A percentile compares a stretch with the other conserved stretches of the same genome.
phyloP scores from a whole-genome alignment of 2,888 invertebrate species.

The Dolichomitus sp. region DNA sequence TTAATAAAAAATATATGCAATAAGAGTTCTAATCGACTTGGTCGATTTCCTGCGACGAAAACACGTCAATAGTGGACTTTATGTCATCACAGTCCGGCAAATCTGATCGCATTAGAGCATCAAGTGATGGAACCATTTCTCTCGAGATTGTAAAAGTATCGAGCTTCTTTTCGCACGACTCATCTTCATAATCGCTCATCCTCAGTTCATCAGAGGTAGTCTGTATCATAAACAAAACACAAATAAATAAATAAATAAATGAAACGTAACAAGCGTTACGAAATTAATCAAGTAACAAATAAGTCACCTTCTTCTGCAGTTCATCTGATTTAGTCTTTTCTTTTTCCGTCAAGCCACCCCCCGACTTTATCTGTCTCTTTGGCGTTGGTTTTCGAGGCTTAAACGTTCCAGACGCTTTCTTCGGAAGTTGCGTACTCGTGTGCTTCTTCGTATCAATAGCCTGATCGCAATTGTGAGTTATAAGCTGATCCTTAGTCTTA shows the following conservation, averaged over 20 bases:
- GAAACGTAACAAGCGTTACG: neutral
- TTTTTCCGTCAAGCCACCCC: slow-evolving; percentile 77
- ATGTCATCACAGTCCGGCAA: slow-evolving; percentile 71
- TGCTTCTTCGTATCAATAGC: slow-evolving; percentile 78
- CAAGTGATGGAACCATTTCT: slow-evolving; percentile 72
- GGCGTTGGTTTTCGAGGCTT: slow-evolving; percentile 84
- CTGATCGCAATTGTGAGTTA: slow-evolving; percentile 82
- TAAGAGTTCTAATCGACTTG: slow-evolving; percentile 61
- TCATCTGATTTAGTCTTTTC: slow-evolving; percentile 80
- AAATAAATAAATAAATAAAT: neutral
- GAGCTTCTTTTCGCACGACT: slow-evolving; percentile 68
- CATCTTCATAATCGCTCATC: slow-evolving; percentile 70
- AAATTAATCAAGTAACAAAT: neutral
- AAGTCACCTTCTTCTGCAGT: slow-evolving; percentile 69
- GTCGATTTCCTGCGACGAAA: slow-evolving; percentile 71
- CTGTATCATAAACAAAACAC: slow-evolving; percentile 62
- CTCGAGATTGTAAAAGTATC: slow-evolving; percentile 71
- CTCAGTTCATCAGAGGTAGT: slow-evolving; percentile 70
- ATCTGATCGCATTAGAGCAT: slow-evolving; percentile 73
- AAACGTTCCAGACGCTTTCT: slow-evolving; percentile 83
- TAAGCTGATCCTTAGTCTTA: slow-evolving; percentile 82
- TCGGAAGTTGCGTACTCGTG: slow-evolving; percentile 81
- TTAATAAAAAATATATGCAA: slow-evolving; percentile 50
- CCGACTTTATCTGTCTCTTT: slow-evolving; percentile 79
- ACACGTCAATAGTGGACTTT: slow-evolving; percentile 72